Evolutionary conservation across 2,113 vertebrate species (phyloP).

Genomic region (Nothoprocta pentlandii): DNA sequence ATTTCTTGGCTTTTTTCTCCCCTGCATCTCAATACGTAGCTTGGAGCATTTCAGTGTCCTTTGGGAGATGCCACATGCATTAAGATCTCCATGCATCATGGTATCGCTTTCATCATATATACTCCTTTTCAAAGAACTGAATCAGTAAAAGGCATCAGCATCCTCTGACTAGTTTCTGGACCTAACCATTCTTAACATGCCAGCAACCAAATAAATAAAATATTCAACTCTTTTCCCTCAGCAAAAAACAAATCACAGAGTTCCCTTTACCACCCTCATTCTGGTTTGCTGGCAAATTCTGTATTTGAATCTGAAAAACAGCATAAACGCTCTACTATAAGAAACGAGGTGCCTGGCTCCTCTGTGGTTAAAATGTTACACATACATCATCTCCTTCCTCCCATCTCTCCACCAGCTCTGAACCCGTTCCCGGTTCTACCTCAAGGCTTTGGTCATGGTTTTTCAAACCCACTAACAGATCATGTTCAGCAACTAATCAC

Average conservation of each 20-base stretch:
- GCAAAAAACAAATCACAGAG: neutral
- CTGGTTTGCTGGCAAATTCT: conserved; percentile 6
- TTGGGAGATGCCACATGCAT: neutral
- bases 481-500: conserved; percentile 13
- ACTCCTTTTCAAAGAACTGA: too few relatives aligned
- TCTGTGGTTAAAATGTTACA: neutral
- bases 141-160: neutral
- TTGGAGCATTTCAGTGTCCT: too few relatives aligned
- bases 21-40: neutral
- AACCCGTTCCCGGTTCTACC: conserved; percentile 9
- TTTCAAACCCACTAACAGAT: conserved; percentile 20
- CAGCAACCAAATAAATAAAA: neutral
- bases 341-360: conserved; percentile 15
- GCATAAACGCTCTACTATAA: neutral
- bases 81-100: too few relatives aligned
- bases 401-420: neutral
- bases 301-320: neutral
- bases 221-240: neutral
- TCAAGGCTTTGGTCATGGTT: neutral
- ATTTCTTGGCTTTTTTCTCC: neutral
- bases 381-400: neutral
- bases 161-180: neutral
- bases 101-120: too few relatives aligned
- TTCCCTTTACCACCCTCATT: neutral
- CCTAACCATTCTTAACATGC: neutral